These are phyloP conservation scores for Oplegnathus fasciatus DNA, from an alignment of 2,113 vertebrate species.

Conservation along the genomic window DNA sequence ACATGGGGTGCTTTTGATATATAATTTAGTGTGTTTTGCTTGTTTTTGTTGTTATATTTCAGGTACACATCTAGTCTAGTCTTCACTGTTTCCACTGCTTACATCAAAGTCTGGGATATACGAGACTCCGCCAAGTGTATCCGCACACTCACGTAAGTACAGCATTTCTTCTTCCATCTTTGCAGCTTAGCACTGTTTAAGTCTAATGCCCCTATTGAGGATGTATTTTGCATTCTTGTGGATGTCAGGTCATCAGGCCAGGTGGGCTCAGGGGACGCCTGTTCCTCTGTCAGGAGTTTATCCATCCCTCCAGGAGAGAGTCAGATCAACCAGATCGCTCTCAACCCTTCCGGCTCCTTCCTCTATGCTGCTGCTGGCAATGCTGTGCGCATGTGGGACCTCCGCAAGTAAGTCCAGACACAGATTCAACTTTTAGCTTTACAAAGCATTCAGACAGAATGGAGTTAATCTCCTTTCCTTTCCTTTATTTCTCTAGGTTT, in stretches of 20 bases:
- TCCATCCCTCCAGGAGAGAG: constrained; percentile 94
- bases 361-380: constrained; percentile 96
- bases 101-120: constrained; percentile 99
- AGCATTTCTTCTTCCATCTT: accelerated
- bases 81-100: constrained; percentile 95
- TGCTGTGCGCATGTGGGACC: constrained; percentile 97
- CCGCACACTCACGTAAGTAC: constrained; percentile 93
- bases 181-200: neutral
- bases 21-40: neutral
- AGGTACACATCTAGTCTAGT: constrained; percentile 95
- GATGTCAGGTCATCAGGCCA: constrained; percentile 92
- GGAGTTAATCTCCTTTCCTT: neutral
- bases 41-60: neutral
- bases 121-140: constrained; percentile 97
- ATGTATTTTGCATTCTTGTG: neutral
- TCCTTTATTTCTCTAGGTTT: constrained; percentile 85
- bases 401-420: constrained; percentile 89
- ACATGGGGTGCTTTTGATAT: neutral
- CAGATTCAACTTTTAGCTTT: neutral
- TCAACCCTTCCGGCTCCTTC: constrained; percentile 93
- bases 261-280: constrained; percentile 90
- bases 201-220: neutral
- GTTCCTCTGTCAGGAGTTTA: constrained; percentile 86
- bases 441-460: neutral
- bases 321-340: constrained; percentile 95